These are phyloP conservation scores for Antheraea mylitta DNA, from an alignment of 1,140 invertebrate species.

Conservation along the genomic window DNA sequence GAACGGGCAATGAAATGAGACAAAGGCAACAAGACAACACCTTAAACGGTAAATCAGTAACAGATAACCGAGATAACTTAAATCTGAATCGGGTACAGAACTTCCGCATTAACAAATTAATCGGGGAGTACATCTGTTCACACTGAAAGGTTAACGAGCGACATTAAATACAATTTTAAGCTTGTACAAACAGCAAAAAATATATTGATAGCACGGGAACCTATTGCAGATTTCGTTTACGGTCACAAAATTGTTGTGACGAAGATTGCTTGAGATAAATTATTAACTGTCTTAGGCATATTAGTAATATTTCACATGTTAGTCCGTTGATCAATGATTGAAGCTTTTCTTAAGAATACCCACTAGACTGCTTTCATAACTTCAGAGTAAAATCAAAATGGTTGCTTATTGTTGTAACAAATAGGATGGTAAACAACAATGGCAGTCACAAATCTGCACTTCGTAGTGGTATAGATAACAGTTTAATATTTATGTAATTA, in stretches of 20 bases:
- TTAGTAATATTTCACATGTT: not conserved
- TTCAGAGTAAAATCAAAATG: too few relatives aligned
- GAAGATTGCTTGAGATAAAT: not conserved
- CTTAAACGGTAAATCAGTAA: constrained; percentile 32
- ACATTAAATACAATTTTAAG: constrained; percentile 60
- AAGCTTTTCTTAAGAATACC: too few relatives aligned
- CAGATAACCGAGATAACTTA: constrained; percentile 50
- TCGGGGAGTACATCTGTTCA: constrained; percentile 46
- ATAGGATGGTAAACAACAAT: too few relatives aligned
- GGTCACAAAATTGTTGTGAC: not conserved
- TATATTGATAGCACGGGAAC: constrained; percentile 38
- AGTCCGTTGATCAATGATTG: too few relatives aligned
- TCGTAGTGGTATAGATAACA: too few relatives aligned
- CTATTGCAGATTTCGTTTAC: constrained; percentile 34
- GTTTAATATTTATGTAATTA: too few relatives aligned
- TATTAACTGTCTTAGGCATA: not conserved
- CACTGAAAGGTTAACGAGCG: constrained; percentile 59
- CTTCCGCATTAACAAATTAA: constrained; percentile 58
- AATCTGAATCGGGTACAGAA: constrained; percentile 22
- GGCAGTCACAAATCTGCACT: too few relatives aligned
- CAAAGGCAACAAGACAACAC: constrained; percentile 22
- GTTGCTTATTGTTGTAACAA: too few relatives aligned
- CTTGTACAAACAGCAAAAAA: constrained; percentile 31
- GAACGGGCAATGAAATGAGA: constrained; percentile 21
- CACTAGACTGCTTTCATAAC: too few relatives aligned